Base-by-base conservation (phyloP, 1,140 invertebrate species). In the Adoxophyes honmai region DNA sequence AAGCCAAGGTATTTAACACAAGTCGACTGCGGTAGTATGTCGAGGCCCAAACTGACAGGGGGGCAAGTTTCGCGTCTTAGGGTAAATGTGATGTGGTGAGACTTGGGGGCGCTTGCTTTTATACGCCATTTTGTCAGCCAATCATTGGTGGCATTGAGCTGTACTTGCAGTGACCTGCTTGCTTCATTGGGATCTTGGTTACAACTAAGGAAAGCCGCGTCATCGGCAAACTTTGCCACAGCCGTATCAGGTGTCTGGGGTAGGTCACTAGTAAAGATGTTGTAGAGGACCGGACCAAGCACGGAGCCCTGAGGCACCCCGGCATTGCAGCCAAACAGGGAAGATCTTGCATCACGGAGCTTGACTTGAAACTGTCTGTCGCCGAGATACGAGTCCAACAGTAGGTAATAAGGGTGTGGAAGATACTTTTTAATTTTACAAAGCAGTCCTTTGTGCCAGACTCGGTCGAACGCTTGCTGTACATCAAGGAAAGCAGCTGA, bases 21-120 rank as follows among this genome's bases (percentile, higher is more conserved):
- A 10, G 44, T 21, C 28, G 44, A 51, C 28, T 51, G 44, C 10
- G 44, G 44, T 10, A 34, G n/a, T 51, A 10, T 10, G 15, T 15
- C 44, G 7, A 9, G 4, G 7, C 44, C 44, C n/a, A 51, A 13
- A 13, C 28, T 51, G 13, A 51, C 44, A 5, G 18, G 18, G 2
- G 48, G 48, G 8, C 21, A 52, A n/a, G 48, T 34, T 52, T 34
- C 48, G 33, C 8, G 48, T 10, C 48, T 52, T 33, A 51, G 44
- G 4, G 44, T 34, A 21, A 34, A 52, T 13, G 48, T 52, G 15
- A 52, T 34, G 48, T 52, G 48, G 16, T 52, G 13, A 8, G 33
- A 52, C 21, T 52, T 52, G n/a, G 38, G 38, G 8, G 38, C 15
- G 10, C 15, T 16, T 9, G 38, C 38, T 15, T n/a, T 42, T 11